Evolutionary conservation across 2,797 vertebrate species (phyloP), one percentile per base, ranked within the genome.

Genomic region (Erethizon dorsatum): DNA sequence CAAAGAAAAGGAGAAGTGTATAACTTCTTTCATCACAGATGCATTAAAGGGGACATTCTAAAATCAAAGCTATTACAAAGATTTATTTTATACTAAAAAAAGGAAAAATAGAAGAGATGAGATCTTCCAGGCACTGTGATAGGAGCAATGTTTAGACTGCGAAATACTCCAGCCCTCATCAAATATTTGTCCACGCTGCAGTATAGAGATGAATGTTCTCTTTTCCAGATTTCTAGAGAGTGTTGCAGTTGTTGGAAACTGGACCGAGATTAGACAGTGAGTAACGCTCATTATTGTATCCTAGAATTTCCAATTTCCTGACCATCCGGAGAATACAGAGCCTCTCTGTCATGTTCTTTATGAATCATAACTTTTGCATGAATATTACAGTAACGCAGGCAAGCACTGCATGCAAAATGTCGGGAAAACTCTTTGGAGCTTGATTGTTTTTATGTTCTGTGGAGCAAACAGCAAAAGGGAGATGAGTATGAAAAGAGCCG

Each of bases 161-260:
- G 5, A 28, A 26, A 3, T 1, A 1, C 3, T 41, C 14, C 17
- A 78, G 26, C 13, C 15, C 0, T 0, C 0, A 1, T 41, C 17
- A 24, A 61, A 24, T 0, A 0, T 26, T 22, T 31, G 37, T 33
- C 31, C 0, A 5, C 37, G 3, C 0, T 0, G 17, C 17, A 63
- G 12, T 0, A 33, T 14, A 12, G 20, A 18, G 3, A 1, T 52
- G 4, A 2, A 6, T 33, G 4, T 4, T 37, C 33, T 6, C 0
- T 41, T 31, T 82, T 85, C 65, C 45, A 2, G 26, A 22, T 88
- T 61, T 92, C 65, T 9, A 2, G 57, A 1, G 57, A 0, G 8
- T 0, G 4, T 41, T 31, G 28, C 31, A 9, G 0, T 33, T 24
- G 11, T n/a, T 2, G 54, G 14, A 69, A 65, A 12, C 14, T 0